Conservation (phyloP, 35 echinoderm and acorn worm genomes). For the Stichopus chloronotus region DNA sequence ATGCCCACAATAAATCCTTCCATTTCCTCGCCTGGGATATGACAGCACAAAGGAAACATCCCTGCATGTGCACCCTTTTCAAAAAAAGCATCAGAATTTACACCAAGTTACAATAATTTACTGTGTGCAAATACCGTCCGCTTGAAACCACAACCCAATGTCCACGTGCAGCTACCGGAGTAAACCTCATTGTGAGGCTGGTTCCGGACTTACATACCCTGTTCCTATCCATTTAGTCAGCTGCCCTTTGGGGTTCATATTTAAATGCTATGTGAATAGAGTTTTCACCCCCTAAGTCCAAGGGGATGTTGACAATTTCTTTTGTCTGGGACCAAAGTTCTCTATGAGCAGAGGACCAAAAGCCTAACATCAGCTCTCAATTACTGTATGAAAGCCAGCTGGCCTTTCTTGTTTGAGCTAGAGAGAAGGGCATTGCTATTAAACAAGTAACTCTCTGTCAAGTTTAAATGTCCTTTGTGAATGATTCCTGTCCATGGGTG, state of each 20-base stretch:
- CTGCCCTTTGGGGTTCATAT: constrained; percentile 19
- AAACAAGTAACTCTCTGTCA: neutral
- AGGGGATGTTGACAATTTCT: constrained; percentile 37
- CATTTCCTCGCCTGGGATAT: too few species aligned
- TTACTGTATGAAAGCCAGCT: constrained; percentile 2
- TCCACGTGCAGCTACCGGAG: constrained; percentile 31
- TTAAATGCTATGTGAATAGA: constrained; percentile 6
- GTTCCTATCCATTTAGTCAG: constrained; percentile 43
- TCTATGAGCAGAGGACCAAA: neutral
- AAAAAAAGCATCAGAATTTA: constrained; percentile 15
- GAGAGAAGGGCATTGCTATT: neutral
- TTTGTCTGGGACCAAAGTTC: constrained; percentile 42
- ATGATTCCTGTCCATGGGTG: neutral
- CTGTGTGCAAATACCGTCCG: neutral
- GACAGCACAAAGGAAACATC: neutral
- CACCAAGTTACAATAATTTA: neutral
- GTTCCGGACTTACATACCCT: constrained; percentile 24
- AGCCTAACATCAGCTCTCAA: neutral
- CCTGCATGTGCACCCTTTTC: neutral
- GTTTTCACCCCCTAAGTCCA: constrained; percentile 22
- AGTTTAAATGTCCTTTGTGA: constrained; percentile 43
- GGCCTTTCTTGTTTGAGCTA: neutral
- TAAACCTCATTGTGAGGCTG: constrained; percentile 19
- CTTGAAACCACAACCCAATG: constrained; percentile 38
- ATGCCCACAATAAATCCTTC: neutral